Evolutionary conservation across 2,797 vertebrate species (phyloP).

Genomic region (Phalanger gymnotis): DNA sequence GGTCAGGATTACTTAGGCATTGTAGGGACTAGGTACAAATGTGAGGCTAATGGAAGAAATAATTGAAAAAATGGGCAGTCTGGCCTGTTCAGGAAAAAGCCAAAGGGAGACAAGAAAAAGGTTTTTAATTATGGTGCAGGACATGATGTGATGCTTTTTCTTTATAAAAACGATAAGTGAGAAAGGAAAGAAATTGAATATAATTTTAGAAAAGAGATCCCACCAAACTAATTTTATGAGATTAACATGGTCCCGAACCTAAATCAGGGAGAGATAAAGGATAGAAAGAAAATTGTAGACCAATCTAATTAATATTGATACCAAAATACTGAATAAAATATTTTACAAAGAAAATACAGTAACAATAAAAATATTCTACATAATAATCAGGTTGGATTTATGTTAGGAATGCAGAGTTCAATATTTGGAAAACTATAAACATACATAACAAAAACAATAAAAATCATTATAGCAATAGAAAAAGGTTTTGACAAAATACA

Average conservation of each 20-base stretch:
- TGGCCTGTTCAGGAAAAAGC: background rate
- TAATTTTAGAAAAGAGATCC: background rate
- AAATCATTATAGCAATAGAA: background rate
- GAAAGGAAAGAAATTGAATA: background rate
- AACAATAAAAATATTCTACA: background rate
- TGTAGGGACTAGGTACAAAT: background rate
- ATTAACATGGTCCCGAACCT: background rate
- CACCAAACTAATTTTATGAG: background rate
- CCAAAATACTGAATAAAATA: background rate
- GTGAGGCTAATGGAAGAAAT: background rate
- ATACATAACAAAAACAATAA: background rate
- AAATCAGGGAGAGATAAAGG: background rate
- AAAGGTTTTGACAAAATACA: background rate
- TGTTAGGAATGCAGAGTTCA: background rate
- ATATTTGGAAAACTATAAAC: background rate
- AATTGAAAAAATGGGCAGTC: background rate
- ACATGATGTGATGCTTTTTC: background rate
- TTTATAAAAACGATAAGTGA: background rate
- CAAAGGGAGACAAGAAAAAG: background rate
- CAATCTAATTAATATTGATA: background rate
- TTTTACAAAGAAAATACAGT: background rate
- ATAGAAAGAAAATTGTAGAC: background rate
- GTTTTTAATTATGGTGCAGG: background rate
- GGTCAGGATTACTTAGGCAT: background rate
- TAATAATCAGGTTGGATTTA: background rate